Evolutionary conservation across 2,113 vertebrate genomes (phyloP).

Genomic region (Osmerus eperlanus): DNA sequence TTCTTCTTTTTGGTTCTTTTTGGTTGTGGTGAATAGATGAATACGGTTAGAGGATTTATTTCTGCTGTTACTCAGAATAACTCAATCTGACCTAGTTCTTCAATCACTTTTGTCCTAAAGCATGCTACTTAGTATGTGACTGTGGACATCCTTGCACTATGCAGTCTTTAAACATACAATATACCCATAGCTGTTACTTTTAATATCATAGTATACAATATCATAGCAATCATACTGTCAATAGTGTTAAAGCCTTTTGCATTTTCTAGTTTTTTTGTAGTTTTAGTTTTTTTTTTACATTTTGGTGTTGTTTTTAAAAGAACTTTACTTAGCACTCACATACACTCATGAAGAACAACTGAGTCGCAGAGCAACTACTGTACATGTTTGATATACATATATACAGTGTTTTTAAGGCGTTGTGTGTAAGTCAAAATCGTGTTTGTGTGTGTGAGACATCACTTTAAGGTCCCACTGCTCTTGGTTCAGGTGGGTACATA

Average conservation of each 20-base stretch:
- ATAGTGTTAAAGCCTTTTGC: slow-evolving; percentile 59
- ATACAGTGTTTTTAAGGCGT: slow-evolving; percentile 18
- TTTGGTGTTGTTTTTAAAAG: slow-evolving; percentile 53
- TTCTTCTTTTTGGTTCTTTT: too few relatives aligned
- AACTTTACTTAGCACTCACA: slow-evolving; percentile 57
- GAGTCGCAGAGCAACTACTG: not conserved
- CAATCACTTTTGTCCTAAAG: not conserved
- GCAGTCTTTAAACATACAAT: slow-evolving; percentile 46
- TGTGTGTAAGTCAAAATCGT: slow-evolving; percentile 7
- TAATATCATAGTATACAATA: slow-evolving; percentile 42
- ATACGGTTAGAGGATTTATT: too few relatives aligned
- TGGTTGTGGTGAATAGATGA: too few relatives aligned
- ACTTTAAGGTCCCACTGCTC: not conserved
- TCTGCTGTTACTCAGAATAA: not conserved
- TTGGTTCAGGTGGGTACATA: not conserved
- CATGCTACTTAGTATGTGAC: slow-evolving; percentile 35
- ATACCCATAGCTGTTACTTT: slow-evolving; percentile 53
- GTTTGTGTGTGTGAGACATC: slow-evolving; percentile 8
- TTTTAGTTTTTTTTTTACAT: slow-evolving; percentile 31
- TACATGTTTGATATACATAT: slow-evolving; percentile 22
- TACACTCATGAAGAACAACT: slow-evolving; percentile 38
- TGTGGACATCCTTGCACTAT: slow-evolving; percentile 42
- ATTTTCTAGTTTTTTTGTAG: slow-evolving; percentile 29
- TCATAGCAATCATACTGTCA: slow-evolving; percentile 57
- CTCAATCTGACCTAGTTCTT: not conserved